A percentile compares a stretch with the other conserved stretches of the same genome.
These are phyloP conservation scores for Micropoecilia bifurca DNA, from an alignment of 2,797 vertebrate genomes.

Conservation along the genomic window DNA sequence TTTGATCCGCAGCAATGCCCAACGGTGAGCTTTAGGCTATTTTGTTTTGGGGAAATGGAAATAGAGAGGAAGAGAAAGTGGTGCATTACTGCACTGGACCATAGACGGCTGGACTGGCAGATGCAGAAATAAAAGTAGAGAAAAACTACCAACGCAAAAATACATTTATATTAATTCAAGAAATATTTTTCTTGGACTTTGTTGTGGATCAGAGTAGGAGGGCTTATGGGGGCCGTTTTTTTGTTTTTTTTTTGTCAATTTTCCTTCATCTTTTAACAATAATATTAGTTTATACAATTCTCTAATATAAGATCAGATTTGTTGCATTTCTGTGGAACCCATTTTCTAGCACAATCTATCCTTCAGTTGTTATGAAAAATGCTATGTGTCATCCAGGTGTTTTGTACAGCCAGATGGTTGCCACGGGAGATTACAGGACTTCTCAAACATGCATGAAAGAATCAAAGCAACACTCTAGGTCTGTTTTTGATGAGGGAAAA, in stretches of 20 bases:
- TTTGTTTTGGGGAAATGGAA: constrained; percentile 36
- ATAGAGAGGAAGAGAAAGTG: neutral
- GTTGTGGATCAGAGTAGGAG: neutral
- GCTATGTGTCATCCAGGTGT: no score
- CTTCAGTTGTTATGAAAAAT: no score
- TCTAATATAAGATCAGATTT: no score
- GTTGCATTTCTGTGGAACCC: no score
- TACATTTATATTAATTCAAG: neutral
- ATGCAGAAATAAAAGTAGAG: neutral
- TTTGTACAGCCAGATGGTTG: no score
- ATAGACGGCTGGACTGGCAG: neutral
- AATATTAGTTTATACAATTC: neutral
- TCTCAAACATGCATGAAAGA: no score
- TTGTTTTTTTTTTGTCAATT: neutral
- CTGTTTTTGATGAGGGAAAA: no score
- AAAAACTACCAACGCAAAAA: neutral
- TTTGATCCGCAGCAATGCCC: constrained; percentile 51
- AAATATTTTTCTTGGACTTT: neutral
- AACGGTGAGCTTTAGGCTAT: constrained; percentile 37
- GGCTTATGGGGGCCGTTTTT: neutral
- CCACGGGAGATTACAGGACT: no score
- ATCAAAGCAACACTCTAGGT: no score
- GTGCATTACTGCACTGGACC: neutral
- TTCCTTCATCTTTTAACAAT: neutral
- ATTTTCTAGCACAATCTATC: no score